Evolutionary conservation across 1,140 invertebrate species (phyloP).

Genomic region (Camponotus vicinus): DNA sequence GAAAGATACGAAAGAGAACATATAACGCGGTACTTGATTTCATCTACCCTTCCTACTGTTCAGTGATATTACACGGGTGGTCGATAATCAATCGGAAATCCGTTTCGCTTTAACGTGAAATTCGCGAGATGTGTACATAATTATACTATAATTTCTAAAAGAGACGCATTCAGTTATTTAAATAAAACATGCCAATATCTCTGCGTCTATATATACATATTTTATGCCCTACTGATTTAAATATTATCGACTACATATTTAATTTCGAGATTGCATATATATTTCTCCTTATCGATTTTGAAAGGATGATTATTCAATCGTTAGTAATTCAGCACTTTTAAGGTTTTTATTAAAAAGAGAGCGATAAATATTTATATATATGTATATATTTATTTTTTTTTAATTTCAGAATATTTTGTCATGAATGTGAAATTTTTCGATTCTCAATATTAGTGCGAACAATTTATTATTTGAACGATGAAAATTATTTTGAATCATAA

Average conservation of each 20-base stretch:
- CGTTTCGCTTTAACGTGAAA: neutral
- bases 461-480: neutral
- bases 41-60: neutral
- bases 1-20: neutral
- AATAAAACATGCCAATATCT: neutral
- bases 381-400: too few relatives aligned
- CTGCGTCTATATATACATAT: too few relatives aligned
- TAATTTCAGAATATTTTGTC: neutral
- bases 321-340: neutral
- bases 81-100: constrained; percentile 47
- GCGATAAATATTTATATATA: neutral
- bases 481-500: neutral
- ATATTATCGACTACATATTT: neutral
- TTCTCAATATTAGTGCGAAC: neutral
- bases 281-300: neutral
- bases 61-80: constrained; percentile 12
- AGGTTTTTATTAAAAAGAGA: neutral
- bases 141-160: constrained; percentile 5
- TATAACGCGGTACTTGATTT: constrained; percentile 40
- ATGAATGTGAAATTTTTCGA: neutral
- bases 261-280: neutral
- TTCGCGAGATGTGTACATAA: constrained; percentile 3
- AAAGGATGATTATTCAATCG: neutral
- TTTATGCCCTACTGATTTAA: neutral
- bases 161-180: neutral